Evolutionary conservation across 2,113 vertebrate genomes (phyloP), one percentile per base, ranked within the genome.

Genomic region (Dipodomys stephensi): DNA sequence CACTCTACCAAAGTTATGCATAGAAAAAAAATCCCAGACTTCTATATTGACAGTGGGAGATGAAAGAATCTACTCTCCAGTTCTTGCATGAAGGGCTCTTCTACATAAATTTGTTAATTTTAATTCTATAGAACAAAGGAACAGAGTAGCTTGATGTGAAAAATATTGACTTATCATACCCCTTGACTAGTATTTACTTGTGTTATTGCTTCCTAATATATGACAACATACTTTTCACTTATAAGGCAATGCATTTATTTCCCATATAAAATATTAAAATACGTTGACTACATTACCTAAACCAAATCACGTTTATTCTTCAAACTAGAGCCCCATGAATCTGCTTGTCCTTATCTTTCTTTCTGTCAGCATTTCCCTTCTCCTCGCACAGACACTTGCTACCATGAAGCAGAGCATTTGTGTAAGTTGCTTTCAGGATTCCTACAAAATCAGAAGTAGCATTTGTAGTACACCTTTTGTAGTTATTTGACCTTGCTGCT

Each of bases 401-500:
- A 89, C 78, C 91, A 82, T 95, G 49, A 95, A 97, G 79, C 62
- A 91, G 83, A 93, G 39, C 22, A 91, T 91, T 81, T 94, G 39
- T 74, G 82, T 94, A 92, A 94, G 74, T 68, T 95, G 35, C 67
- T 93, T 90, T 93, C 60, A 67, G 93, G 91, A 93, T 96, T 97
- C 91, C 85, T 83, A 60, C 71, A 87, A 95, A 97, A 97, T 93
- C 84, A 90, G 71, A 96, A 77, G 86, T 28, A 93, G 88, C 88
- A 84, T 92, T 98, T 97, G 68, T 83, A 93, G 74, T 23, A 30
- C 19, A 97, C 90, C 94, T 96, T 98, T 97, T 93, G 28, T 94
- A 97, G 90, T 94, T 97, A 53, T 94, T 96, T 98, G 98, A 97
- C 97, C 97, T 97, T 98, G 97, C 78, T 96, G 90, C 83, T 97